These are phyloP conservation scores for Rhincodon typus DNA, from an alignment of 2,797 vertebrate species.

Conservation along the genomic window DNA sequence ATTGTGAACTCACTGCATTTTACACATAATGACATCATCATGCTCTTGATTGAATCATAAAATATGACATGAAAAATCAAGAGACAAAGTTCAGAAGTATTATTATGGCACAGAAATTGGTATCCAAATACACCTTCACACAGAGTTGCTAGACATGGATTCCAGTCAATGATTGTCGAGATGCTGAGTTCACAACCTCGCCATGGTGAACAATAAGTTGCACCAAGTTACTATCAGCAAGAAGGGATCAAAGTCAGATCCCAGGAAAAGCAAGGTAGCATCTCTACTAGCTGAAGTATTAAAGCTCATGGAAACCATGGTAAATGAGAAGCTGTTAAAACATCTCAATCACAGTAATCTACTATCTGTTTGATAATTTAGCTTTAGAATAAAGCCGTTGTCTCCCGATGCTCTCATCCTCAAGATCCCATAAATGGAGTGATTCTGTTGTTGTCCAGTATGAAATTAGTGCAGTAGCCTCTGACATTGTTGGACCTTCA, in stretches of 20 bases:
- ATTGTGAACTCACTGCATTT: slow-evolving; percentile 24
- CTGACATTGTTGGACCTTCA: background rate
- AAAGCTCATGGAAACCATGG: slow-evolving; percentile 1
- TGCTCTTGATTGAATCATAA: slow-evolving; percentile 21
- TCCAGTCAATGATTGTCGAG: background rate
- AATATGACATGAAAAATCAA: background rate
- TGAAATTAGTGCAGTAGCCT: background rate
- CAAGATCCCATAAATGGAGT: slow-evolving; percentile 6
- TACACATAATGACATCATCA: background rate
- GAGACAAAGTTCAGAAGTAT: background rate
- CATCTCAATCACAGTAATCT: slow-evolving; percentile 9
- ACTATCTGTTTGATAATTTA: slow-evolving; percentile 12
- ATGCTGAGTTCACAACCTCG: background rate
- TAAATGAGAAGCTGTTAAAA: slow-evolving; percentile 32
- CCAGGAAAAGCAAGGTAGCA: background rate
- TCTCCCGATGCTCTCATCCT: background rate
- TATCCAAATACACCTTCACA: background rate
- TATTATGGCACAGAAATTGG: background rate
- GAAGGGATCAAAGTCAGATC: slow-evolving; percentile 24
- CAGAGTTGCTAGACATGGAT: background rate
- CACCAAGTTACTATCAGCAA: background rate
- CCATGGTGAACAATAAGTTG: background rate
- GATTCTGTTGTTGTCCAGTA: background rate
- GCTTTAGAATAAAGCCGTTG: background rate
- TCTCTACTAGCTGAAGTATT: background rate